phyloP scores from a whole-genome alignment of 2,113 vertebrate genomes.

The Limnothrissa miodon region DNA sequence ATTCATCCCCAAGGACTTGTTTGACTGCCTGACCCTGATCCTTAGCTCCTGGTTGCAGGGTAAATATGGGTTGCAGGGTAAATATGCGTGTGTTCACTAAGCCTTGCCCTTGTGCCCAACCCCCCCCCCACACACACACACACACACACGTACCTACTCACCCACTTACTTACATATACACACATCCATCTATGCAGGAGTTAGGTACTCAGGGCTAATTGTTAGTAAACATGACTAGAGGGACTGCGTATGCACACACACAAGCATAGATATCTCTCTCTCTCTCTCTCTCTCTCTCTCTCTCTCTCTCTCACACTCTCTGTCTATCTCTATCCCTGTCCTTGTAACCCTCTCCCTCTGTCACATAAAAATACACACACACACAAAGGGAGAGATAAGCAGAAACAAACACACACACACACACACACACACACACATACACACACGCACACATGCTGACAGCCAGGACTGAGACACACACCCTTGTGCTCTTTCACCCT shows the following conservation, averaged over 20 bases:
- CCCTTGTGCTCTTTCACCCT: constrained; percentile 36
- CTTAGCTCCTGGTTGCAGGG: not conserved
- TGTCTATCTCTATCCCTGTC: no score
- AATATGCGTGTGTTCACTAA: not conserved
- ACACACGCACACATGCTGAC: not conserved
- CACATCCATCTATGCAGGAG: not conserved
- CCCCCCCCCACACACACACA: no score
- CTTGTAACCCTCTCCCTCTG: no score
- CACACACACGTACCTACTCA: no score
- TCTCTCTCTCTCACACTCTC: not conserved
- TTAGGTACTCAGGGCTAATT: not conserved
- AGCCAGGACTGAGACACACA: not conserved
- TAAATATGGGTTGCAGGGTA: not conserved
- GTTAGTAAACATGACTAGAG: not conserved
- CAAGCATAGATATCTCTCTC: not conserved
- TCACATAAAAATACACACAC: not conserved
- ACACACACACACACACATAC: not conserved
- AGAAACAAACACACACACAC: not conserved
- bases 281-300: no score
- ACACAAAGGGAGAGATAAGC: not conserved
- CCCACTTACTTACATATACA: no score
- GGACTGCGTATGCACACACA: not conserved
- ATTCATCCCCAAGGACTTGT: not conserved
- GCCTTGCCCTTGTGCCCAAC: not conserved
- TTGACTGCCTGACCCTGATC: not conserved